phyloP scores from a whole-genome alignment of 2,797 vertebrate genomes.

The Gymnothorax reevesii region DNA sequence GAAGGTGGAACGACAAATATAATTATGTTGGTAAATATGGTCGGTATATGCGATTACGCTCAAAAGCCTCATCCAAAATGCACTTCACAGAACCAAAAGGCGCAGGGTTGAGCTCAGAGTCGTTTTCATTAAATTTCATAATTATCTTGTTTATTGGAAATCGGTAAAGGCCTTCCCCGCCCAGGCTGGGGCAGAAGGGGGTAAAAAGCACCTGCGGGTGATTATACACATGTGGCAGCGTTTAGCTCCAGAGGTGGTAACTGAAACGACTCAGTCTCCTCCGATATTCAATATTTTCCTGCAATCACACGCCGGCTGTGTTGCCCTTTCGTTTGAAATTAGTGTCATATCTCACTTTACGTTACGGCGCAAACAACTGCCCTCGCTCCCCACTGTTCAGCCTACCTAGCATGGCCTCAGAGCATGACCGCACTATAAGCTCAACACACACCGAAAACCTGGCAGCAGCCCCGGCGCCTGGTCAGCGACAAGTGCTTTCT shows the following conservation, averaged over 20 bases:
- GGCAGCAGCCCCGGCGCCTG: conserved; percentile 34
- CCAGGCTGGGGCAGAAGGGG: conserved; percentile 30
- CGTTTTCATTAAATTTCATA: conserved; percentile 34
- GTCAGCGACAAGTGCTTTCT: conserved; percentile 47
- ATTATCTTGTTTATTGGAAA: conserved; percentile 43
- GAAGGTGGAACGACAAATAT: too few relatives aligned
- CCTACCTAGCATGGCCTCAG: neutral
- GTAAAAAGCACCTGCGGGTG: conserved; percentile 38
- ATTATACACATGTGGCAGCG: conserved; percentile 50
- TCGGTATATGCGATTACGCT: neutral
- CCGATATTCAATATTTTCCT: conserved; percentile 39
- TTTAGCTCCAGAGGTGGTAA: conserved; percentile 25
- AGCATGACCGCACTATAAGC: conserved; percentile 18
- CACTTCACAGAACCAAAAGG: neutral
- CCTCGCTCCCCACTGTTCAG: neutral
- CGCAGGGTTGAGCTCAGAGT: neutral
- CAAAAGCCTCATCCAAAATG: neutral
- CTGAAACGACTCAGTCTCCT: conserved; percentile 32
- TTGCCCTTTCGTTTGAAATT: conserved; percentile 38
- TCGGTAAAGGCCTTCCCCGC: conserved; percentile 24
- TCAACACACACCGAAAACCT: conserved; percentile 34
- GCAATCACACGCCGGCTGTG: conserved; percentile 21
- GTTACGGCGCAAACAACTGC: conserved; percentile 43
- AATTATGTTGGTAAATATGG: neutral
- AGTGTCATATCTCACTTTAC: conserved; percentile 45